Evolutionary conservation across 1,140 invertebrate species (phyloP), one percentile per base, ranked within the genome.

Genomic region (Drosophila fuyamai): DNA sequence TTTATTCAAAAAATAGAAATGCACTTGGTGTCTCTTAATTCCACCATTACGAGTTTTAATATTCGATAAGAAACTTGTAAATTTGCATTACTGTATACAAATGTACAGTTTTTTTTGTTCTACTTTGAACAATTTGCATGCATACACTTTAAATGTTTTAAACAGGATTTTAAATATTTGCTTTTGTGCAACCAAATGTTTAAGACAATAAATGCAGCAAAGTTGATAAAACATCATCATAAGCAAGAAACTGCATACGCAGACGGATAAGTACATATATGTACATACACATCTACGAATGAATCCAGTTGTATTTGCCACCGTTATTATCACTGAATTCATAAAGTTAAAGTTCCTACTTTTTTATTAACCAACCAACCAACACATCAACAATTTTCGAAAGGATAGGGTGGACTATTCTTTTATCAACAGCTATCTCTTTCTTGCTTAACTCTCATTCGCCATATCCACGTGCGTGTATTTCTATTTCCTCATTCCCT

Each of bases 321-420:
- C 27, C 60, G 53, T 59, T 81, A 70, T 80, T 59, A 81, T 68
- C 58, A 58, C 51, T 40, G 51, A 70, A 77, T 57, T 77, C 65
- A 78, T 78, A 78, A 78, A 70, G 74, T 77, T 76, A 72, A 81
- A 86, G 76, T 70, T 13, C 40, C 35, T 14, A n/a, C 57, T 51
- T 78, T 80, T 80, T 59, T 76, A 46, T 44, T 66, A 54, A 62
- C 63, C 46, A 57, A 56, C 56, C 40, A 71, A 60, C 58, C 16
- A 43, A 61, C 35, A 48, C 29, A 32, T 14, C 27, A 54, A 44
- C 27, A 47, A n/a, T 14, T 57, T 57, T 35, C 10, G 6, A 46
- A 13, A 1, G 14, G 27, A 41, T 32, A 27, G 14, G 60, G 43
- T 32, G 32, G 41, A 44, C 32, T 55, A 55, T 50, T 65, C 72